phyloP scores from a whole-genome alignment of 2,888 invertebrate species.

The Drosophila pseudotakahashii region DNA sequence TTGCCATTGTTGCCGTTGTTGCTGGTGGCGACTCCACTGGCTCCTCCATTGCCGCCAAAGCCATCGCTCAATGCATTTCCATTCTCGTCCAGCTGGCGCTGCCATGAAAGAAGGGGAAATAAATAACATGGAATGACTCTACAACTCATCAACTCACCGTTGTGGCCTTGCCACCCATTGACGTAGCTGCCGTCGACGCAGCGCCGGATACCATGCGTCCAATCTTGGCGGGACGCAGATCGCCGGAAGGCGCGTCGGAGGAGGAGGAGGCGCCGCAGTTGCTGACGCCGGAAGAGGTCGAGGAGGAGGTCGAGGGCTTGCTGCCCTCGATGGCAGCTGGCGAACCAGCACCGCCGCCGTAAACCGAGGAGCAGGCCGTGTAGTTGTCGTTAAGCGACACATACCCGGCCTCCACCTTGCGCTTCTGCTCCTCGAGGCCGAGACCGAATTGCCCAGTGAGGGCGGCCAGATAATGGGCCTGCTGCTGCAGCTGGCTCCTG shows the following conservation, averaged over 20 bases:
- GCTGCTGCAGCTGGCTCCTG: conserved; percentile 44
- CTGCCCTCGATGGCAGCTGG: conserved; percentile 12
- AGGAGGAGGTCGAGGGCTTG: conserved; percentile 23
- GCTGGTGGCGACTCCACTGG: conserved; percentile 10
- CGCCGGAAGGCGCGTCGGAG: conserved; percentile 13
- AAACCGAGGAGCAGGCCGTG: conserved; percentile 68
- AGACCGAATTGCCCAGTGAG: conserved; percentile 28
- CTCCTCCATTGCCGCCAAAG: conserved; percentile 27
- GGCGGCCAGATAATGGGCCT: conserved; percentile 37
- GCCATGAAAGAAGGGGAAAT: conserved; percentile 83
- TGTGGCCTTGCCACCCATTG: conserved; percentile 52
- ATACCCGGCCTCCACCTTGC: conserved; percentile 78
- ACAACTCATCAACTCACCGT: conserved; percentile 54
- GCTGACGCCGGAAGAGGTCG: conserved; percentile 19
- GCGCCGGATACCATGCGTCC: conserved; percentile 59
- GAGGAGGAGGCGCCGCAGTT: too few species aligned
- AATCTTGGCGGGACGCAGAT: conserved; percentile 56
- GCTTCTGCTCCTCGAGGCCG: conserved; percentile 51
- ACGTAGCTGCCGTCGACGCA: conserved; percentile 40
- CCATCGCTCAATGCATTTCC: conserved; percentile 88
- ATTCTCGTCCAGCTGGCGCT: conserved; percentile 90
- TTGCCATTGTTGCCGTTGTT: conserved; percentile 26
- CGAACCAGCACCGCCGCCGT: conserved; percentile 44
- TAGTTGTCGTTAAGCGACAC: conserved; percentile 74
- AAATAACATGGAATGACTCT: too few species aligned